These are phyloP conservation scores for Leptocoma aspasia DNA, from an alignment of 2,113 vertebrate species.

Conservation along the genomic window DNA sequence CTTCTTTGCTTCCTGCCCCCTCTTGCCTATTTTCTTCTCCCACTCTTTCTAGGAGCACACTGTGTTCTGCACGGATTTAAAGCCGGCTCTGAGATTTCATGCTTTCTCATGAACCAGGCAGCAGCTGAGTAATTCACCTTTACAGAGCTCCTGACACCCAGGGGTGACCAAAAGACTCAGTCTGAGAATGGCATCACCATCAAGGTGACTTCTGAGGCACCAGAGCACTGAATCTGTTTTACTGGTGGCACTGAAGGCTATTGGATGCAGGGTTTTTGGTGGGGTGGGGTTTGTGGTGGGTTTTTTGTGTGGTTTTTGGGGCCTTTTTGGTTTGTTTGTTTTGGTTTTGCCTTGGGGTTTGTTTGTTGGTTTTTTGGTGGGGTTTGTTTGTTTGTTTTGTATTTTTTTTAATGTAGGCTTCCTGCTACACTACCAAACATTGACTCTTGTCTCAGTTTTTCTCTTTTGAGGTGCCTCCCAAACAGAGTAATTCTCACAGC, in stretches of 20 bases:
- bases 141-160: not conserved
- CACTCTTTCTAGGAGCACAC: not conserved
- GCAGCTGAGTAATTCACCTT: not conserved
- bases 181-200: not conserved
- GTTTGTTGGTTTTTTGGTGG: not conserved
- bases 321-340: not conserved
- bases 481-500: not conserved
- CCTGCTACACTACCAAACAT: not conserved
- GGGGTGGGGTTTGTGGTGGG: accelerated
- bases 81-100: not conserved
- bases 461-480: not conserved
- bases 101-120: not conserved
- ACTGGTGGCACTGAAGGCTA: not conserved
- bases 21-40: not conserved
- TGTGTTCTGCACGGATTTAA: not conserved
- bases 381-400: not conserved
- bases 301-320: not conserved
- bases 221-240: not conserved
- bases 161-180: not conserved
- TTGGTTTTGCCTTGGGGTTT: not conserved
- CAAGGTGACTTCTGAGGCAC: not conserved
- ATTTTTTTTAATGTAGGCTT: not conserved
- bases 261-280: not conserved
- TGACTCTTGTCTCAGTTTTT: not conserved
- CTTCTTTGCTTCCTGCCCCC: not conserved